phyloP scores from a whole-genome alignment of 2,888 invertebrate genomes.

The Nymphalis polychloros region DNA sequence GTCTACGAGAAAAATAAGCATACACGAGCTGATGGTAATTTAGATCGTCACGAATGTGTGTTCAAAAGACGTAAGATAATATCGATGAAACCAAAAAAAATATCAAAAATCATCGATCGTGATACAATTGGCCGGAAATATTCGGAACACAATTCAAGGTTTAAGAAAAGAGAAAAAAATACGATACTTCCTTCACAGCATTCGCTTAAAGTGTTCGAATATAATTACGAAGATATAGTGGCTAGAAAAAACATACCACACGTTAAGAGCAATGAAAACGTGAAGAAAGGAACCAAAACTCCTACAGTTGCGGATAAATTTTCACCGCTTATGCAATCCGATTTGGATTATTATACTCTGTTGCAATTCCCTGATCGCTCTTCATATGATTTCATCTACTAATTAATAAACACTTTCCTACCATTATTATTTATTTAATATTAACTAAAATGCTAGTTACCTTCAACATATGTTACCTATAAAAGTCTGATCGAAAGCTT shows the following conservation, averaged over 20 bases:
- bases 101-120: slow-evolving; percentile 25
- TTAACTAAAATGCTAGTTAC: too few species aligned
- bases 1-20: slow-evolving; percentile 23
- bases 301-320: slow-evolving; percentile 15
- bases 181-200: slow-evolving; percentile 41
- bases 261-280: background rate
- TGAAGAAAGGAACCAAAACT: background rate
- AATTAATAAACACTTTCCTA: background rate
- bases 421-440: background rate
- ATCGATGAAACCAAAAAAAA: slow-evolving; percentile 39
- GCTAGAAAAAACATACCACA: background rate
- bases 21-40: slow-evolving; percentile 12
- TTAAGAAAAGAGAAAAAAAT: background rate
- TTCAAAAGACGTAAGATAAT: slow-evolving; percentile 49
- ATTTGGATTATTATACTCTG: slow-evolving; percentile 18
- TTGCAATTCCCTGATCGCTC: slow-evolving; percentile 3
- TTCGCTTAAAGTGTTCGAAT: slow-evolving; percentile 53
- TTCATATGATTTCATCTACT: background rate
- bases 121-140: slow-evolving; percentile 4
- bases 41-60: slow-evolving; percentile 43
- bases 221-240: slow-evolving; percentile 45
- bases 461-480: too few species aligned
- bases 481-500: too few species aligned
- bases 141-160: background rate
- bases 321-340: slow-evolving; percentile 22